phyloP scores from a whole-genome alignment of 2,888 invertebrate species.

The Beris chalybata region DNA sequence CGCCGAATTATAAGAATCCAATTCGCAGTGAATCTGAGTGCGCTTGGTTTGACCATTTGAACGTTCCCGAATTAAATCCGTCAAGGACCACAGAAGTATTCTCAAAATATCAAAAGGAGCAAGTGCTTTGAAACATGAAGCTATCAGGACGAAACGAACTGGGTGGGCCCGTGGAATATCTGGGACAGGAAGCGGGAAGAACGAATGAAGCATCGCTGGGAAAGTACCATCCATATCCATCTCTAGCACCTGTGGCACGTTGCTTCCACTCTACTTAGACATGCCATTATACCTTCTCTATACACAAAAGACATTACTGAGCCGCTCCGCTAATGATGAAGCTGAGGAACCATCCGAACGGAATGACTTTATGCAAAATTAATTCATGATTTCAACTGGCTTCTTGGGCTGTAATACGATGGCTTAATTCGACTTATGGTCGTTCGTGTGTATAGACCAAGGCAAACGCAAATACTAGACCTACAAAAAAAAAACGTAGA shows the following conservation, averaged over 20 bases:
- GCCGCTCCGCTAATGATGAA: conserved; percentile 11
- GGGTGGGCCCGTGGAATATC: too few species aligned
- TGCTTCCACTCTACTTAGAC: neutral
- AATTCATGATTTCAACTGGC: conserved; percentile 21
- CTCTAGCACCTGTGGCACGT: conserved; percentile 24
- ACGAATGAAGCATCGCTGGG: too few species aligned
- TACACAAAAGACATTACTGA: conserved; percentile 3
- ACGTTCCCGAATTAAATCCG: too few species aligned
- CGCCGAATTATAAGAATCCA: too few species aligned
- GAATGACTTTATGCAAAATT: conserved; percentile 31
- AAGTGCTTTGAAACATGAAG: too few species aligned
- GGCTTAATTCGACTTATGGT: conserved; percentile 28
- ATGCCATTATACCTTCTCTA: neutral
- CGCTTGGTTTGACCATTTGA: too few species aligned
- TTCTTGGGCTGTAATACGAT: conserved; percentile 16
- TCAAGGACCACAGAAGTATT: too few species aligned
- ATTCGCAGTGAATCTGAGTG: too few species aligned
- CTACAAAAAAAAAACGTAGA: neutral
- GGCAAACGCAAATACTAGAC: conserved; percentile 14
- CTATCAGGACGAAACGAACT: too few species aligned
- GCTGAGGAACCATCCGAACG: conserved; percentile 11
- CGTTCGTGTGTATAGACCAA: conserved; percentile 26
- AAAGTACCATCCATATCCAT: conserved; percentile 2
- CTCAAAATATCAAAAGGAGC: too few species aligned
- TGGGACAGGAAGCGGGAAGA: too few species aligned